Evolutionary conservation across 2,113 vertebrate species (phyloP).

Genomic region (Ictalurus furcatus): DNA sequence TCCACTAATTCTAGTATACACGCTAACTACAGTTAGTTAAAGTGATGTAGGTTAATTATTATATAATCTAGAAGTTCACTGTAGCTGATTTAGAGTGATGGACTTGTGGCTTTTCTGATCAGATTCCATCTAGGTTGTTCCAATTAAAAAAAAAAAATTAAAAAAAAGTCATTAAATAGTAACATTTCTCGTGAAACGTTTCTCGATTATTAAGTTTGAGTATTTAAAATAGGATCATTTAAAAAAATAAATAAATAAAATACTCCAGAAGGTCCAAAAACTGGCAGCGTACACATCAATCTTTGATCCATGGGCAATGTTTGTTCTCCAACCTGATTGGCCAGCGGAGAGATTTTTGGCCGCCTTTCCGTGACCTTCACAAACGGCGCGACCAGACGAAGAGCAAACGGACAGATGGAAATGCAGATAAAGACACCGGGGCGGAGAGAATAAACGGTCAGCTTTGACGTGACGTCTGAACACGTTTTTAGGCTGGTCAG

Average conservation of each 20-base stretch:
- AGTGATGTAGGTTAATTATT: not conserved
- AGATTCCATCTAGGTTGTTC: no score
- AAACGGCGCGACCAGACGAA: slow-evolving; percentile 38
- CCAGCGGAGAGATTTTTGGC: slow-evolving; percentile 32
- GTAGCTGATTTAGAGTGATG: not conserved
- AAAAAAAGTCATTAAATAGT: no score
- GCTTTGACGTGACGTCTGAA: slow-evolving; percentile 35
- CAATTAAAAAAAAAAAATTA: no score
- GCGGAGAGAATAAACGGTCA: slow-evolving; percentile 20
- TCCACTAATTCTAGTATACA: not conserved
- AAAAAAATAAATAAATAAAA: no score
- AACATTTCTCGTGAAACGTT: not conserved
- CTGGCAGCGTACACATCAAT: slow-evolving; percentile 1
- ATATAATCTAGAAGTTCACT: not conserved
- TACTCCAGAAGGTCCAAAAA: not conserved
- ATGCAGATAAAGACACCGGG: slow-evolving; percentile 30
- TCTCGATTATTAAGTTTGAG: not conserved
- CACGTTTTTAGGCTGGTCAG: slow-evolving; percentile 11
- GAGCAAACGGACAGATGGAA: slow-evolving; percentile 45
- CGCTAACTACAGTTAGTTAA: not conserved
- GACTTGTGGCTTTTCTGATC: not conserved
- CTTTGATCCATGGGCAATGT: slow-evolving; percentile 46
- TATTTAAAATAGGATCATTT: not conserved
- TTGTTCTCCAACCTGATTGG: slow-evolving; percentile 26
- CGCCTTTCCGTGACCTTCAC: slow-evolving; percentile 43